Evolutionary conservation across 1,140 invertebrate genomes (phyloP), one percentile per base, ranked within the genome.

Genomic region (Galleria mellonella): DNA sequence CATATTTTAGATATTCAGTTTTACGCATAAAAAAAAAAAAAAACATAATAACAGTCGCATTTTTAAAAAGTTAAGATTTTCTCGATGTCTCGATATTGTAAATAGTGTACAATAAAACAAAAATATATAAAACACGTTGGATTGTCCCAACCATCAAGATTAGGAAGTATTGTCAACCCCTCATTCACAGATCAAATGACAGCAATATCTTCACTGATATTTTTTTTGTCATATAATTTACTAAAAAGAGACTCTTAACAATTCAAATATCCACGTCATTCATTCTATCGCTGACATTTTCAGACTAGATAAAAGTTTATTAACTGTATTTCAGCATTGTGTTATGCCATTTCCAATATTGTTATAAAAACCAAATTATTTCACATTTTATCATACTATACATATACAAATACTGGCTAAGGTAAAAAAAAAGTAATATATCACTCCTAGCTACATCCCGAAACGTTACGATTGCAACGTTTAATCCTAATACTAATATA

Each of bases 341-440:
- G 51, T 2, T 23, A 23, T 23, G 17, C 17, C 58, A 66, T 64
- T 59, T 47, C 54, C 64, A 47, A 51, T 56, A 49, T 37, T 43
- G 51, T 57, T 49, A 54, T 48, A 63, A 59, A 62, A 53, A 63
- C 2, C 53, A 42, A 51, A 47, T 23, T 23, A 23, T 55, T 55
- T 42, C 55, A 67, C 61, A 55, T 55, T 64, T 60, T 55, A 60
- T 78, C 71, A 69, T 60, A 67, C 63, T 62, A 59, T 72, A 71
- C 63, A 75, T 62, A 59, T 72, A 71, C 63, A 75, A 83, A 83
- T 83, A 83, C 78, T 81, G 78, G 73, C 69, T 71, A 73, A 83
- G 64, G 69, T 72, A 67, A 68, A 67, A 69, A 70, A 62, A 37
- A 9, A 9, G 62, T 54, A 49, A 51, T 53, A 47, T 49, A 6